These are phyloP conservation scores for Anser brachyrhynchus DNA, from an alignment of 2,113 vertebrate genomes.

Conservation along the genomic window DNA sequence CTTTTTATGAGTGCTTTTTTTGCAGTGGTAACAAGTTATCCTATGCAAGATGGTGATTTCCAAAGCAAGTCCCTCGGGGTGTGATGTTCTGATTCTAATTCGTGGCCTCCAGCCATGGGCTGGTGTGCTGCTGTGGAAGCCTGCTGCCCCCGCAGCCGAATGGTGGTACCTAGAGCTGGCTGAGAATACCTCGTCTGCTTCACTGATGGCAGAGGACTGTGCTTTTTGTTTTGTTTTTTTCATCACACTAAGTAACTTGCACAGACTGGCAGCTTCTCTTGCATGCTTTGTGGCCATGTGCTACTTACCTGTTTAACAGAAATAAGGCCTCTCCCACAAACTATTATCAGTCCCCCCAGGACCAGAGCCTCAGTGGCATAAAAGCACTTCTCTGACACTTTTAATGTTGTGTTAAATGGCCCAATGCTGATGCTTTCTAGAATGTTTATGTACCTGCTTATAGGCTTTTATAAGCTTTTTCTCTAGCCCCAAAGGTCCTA, in stretches of 20 bases:
- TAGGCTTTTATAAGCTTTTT: neutral
- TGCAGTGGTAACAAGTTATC: neutral
- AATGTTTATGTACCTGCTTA: neutral
- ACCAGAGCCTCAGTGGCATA: neutral
- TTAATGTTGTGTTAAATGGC: neutral
- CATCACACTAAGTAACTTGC: neutral
- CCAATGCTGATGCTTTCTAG: neutral
- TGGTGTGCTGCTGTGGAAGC: fast-evolving
- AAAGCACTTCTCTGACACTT: neutral
- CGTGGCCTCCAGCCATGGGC: fast-evolving
- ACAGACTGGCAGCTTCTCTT: neutral
- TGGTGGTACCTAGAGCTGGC: fast-evolving
- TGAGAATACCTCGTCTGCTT: neutral
- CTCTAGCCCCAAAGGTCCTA: neutral
- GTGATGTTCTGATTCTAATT: neutral
- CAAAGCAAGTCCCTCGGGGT: neutral
- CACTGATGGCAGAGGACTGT: fast-evolving
- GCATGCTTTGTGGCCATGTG: neutral
- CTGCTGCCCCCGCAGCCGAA: neutral
- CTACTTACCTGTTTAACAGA: neutral
- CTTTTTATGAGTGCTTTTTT: neutral
- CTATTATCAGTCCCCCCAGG: neutral
- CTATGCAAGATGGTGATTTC: neutral
- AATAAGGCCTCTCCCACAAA: neutral
- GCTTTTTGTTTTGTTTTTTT: neutral